Evolutionary conservation across 2,113 vertebrate genomes (phyloP).

Genomic region (Chaetodon auriga): DNA sequence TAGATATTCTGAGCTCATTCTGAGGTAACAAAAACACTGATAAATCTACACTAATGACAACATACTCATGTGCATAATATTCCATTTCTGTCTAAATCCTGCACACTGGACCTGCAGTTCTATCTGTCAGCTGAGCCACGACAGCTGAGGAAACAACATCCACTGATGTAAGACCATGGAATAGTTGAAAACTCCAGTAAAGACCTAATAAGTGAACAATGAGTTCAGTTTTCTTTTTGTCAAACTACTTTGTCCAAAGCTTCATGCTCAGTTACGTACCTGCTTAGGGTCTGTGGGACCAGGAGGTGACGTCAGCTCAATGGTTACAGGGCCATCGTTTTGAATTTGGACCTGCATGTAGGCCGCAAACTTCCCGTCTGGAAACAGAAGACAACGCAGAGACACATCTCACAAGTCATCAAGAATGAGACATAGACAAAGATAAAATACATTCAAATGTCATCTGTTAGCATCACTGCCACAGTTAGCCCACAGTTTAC

Average conservation of each 20-base stretch:
- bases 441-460: not conserved
- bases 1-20: no score
- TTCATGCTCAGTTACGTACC: constrained; percentile 77
- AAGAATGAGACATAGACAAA: not conserved
- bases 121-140: no score
- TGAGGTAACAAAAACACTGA: no score
- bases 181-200: not conserved
- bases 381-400: constrained; percentile 52
- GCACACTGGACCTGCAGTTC: no score
- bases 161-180: no score
- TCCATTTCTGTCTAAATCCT: no score
- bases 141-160: not conserved
- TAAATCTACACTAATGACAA: no score
- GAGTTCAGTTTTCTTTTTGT: not conserved
- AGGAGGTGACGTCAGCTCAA: constrained; percentile 90
- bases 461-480: not conserved
- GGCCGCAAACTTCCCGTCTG: constrained; percentile 95
- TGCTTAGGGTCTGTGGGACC: constrained; percentile 89
- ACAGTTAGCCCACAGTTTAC: not conserved
- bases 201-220: not conserved
- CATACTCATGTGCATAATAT: no score
- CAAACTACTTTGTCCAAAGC: not conserved
- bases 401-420: not conserved
- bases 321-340: constrained; percentile 96
- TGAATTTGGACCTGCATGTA: constrained; percentile 97